Evolutionary conservation across 2,113 vertebrate species (phyloP), one percentile per base, ranked within the genome.

Genomic region (Dendropsophus ebraccatus): DNA sequence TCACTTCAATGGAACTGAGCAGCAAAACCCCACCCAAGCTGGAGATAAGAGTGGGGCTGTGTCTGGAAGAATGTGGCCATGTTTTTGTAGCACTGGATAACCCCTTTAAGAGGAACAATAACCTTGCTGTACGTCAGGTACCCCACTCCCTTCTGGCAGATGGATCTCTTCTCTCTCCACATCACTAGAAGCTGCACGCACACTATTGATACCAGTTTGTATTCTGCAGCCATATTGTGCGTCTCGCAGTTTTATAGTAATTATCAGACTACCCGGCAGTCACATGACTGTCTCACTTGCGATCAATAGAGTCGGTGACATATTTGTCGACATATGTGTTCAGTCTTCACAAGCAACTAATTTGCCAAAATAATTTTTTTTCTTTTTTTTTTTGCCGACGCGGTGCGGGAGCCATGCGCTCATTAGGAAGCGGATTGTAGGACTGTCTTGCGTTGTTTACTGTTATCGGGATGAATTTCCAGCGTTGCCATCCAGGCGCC

Each of bases 281-380:
- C 67, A 70, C 67, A 41, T 41, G 67, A 37, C 62, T 62, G 60
- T 21, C 67, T 70, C 32, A 12, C 23, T 37, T 16, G 35, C 67
- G 0, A 21, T 69, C 25, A 54, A 19, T 10, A 37, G 19, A 9
- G 16, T 21, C 52, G 37, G 35, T 16, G 52, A 85, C 83, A 85
- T 85, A 85, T 85, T 85, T 52, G 2, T 28, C 35, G 60, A 78
- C 83, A 85, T 85, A 67, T 85, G 73, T 85, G 74, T 85, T 78
- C 78, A 67, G 83, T 67, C 60, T 85, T 77, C 60, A 37, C 45
- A 32, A 3, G 2, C 16, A 35, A 50, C 54, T 49, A 32, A 76
- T 65, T 62, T 65, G 83, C 49, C 65, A 19, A 76, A 30, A 62
- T 76, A 19, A 76, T 21, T 47, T 84, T 58, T 65, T 74, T 84